Evolutionary conservation across 2,797 vertebrate species (phyloP).

Genomic region (Austrolebias charrua): DNA sequence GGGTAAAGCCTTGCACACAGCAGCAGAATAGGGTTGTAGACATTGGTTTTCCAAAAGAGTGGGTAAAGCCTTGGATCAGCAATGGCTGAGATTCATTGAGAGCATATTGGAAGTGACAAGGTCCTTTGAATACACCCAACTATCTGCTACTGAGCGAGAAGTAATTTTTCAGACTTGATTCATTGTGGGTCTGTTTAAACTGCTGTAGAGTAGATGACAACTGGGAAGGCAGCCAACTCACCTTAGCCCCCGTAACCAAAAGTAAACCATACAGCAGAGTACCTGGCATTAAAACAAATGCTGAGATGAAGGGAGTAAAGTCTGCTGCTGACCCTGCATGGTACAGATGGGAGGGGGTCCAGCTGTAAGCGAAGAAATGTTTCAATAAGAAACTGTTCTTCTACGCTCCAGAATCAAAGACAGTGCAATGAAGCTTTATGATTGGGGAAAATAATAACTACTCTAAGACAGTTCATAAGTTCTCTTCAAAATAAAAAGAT

Average conservation of each 20-base stretch:
- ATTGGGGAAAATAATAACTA: constrained; percentile 35
- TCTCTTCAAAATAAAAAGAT: constrained; percentile 22
- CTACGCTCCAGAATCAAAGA: constrained; percentile 44
- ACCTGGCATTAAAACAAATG: constrained; percentile 25
- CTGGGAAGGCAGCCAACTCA: constrained; percentile 43
- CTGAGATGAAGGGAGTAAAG: constrained; percentile 10
- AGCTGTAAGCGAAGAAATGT: constrained; percentile 34
- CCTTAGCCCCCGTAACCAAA: constrained; percentile 36
- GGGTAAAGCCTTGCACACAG: constrained; percentile 37
- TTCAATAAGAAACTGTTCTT: constrained; percentile 40
- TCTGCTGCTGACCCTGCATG: constrained; percentile 15
- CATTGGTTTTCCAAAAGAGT: constrained; percentile 56
- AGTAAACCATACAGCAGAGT: constrained; percentile 27
- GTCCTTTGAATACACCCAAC: constrained; percentile 75
- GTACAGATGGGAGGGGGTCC: constrained; percentile 16
- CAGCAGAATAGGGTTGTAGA: constrained; percentile 49
- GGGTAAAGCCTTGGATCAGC: constrained; percentile 49
- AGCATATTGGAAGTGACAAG: constrained; percentile 79
- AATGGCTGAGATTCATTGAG: constrained; percentile 74
- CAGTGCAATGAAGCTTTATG: constrained; percentile 47
- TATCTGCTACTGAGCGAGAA: constrained; percentile 69
- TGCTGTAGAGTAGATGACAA: constrained; percentile 61
- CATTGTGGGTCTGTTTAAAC: constrained; percentile 67
- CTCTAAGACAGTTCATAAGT: constrained; percentile 36
- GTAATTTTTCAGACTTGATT: constrained; percentile 76